Base-by-base conservation (phyloP, 2,888 invertebrate genomes). In the Phoronis australis region DNA sequence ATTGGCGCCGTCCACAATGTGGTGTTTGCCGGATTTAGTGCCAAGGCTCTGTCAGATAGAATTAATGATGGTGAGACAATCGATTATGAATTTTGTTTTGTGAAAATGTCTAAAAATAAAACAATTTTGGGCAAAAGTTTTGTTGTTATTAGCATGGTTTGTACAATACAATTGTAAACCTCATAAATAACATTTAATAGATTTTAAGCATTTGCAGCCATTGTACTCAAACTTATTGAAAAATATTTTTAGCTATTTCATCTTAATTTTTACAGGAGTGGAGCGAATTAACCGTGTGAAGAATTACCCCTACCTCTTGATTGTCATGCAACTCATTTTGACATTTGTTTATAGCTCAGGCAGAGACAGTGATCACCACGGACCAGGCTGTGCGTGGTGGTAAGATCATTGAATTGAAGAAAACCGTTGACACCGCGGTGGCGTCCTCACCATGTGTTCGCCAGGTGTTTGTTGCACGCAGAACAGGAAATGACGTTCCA, bases 11-110 rank as follows among this genome's bases (percentile, higher is more conserved):
- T 80, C 25, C 81, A 81, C 62, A 77, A 73, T 47, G 79, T 80
- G 9, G 78, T 81, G 25, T 81, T 81, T 67, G 81, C 79, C 42
- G 81, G 81, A 6, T 81, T 81, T 62, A 79, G 79, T 56, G 65
- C 79, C 3, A 78, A 79, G 46, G 78, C 80, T 9, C 63, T 81
- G 6, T 76, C 79, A 25, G 68, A 73, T 4, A 63, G 80, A 49
- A 79, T 80, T 20, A 66, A 70, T 42, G 79, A 79, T 66, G 77
- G 76, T 76, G 59, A 49, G 51, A n/a, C n/a, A n/a, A n/a, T n/a
- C n/a, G n/a, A n/a, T n/a, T n/a, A n/a, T n/a, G n/a, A n/a, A n/a
- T n/a, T n/a, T n/a, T n/a, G n/a, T n/a, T n/a, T n/a, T n/a, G n/a
- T n/a, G n/a, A n/a, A n/a, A n/a, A n/a, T n/a, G n/a, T n/a, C n/a